Evolutionary conservation across 53 echinoderm and acorn worm species (phyloP), one percentile per base, ranked within the genome.

Genomic region (Hippasteria phrygiana): DNA sequence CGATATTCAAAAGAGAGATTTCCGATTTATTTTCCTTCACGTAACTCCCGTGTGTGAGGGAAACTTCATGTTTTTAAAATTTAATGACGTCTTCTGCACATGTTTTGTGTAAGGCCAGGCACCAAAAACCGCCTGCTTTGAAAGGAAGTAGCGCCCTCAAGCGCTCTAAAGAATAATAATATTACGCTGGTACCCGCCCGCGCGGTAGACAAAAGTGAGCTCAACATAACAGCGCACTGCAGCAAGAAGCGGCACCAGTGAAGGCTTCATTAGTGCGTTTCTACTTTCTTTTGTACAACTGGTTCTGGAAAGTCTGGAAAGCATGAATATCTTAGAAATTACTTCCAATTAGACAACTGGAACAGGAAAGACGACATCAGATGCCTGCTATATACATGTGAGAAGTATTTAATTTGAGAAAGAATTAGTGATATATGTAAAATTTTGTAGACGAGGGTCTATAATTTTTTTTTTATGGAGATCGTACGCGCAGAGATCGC

Each of bases 251-350:
- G 64, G 39, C 63, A 81, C 81, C 81, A 81, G 81, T 45, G 81
- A 33, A 43, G 45, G 9, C 18, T 66, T 14, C 55, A 5, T 42
- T 39, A 17, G 64, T n/a, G 50, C 50, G 20, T 47, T 80, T 59
- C 78, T n/a, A n/a, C n/a, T n/a, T n/a, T n/a, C n/a, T n/a, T 78
- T 81, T 81, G 81, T 81, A 81, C 64, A 29, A 18, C 28, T 34
- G 5, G 39, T 56, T 27, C 28, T 31, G 36, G 65, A 62, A 63
- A 81, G 2, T n/a, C 46, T 65, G 43, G 65, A 81, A 81, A 29
- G 8, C 81, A 42, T 32, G 18, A 43, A 81, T 65, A 81, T 31
- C 65, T 63, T 24, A 41, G 43, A 45, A 62, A 65, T n/a, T n/a
- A n/a, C n/a, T n/a, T n/a, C n/a, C n/a, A n/a, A n/a, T 81, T n/a